phyloP scores from a whole-genome alignment of 1,140 invertebrate genomes.

The Triops longicaudatus region DNA sequence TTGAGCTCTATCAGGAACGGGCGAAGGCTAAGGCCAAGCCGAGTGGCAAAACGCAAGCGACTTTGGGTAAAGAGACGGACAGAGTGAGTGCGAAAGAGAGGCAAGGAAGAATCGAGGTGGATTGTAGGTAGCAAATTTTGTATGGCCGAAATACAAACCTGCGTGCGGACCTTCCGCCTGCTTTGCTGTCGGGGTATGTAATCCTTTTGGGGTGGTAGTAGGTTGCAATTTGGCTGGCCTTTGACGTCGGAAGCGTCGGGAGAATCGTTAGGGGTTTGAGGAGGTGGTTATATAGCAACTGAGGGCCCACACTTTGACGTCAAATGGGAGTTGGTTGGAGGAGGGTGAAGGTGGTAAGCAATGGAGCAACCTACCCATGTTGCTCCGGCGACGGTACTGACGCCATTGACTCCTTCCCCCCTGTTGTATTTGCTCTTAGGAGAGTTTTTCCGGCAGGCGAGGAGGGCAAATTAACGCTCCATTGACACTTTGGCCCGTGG shows the following conservation, averaged over 20 bases:
- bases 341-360: not conserved
- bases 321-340: not conserved
- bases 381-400: not conserved
- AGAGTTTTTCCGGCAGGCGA: not conserved
- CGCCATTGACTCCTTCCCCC: not conserved
- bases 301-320: not conserved
- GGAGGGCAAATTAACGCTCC: conserved; percentile 8
- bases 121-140: no score
- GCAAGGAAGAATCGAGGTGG: no score
- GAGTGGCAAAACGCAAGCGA: not conserved
- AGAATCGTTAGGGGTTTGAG: not conserved
- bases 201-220: not conserved
- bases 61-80: not conserved
- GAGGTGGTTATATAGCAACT: not conserved
- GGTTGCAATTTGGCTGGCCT: not conserved
- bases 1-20: not conserved
- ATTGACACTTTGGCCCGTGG: not conserved
- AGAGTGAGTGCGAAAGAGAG: no score
- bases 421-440: not conserved
- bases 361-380: not conserved
- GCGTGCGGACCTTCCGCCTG: not conserved
- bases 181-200: not conserved
- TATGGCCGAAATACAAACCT: not conserved
- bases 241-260: conserved; percentile 5
- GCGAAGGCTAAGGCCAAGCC: not conserved